Percentiles rank a stretch among this genome's conserved stretches.
These are phyloP conservation scores for Notechis scutatus DNA, from an alignment of 2,113 vertebrate species.

Conservation along the genomic window DNA sequence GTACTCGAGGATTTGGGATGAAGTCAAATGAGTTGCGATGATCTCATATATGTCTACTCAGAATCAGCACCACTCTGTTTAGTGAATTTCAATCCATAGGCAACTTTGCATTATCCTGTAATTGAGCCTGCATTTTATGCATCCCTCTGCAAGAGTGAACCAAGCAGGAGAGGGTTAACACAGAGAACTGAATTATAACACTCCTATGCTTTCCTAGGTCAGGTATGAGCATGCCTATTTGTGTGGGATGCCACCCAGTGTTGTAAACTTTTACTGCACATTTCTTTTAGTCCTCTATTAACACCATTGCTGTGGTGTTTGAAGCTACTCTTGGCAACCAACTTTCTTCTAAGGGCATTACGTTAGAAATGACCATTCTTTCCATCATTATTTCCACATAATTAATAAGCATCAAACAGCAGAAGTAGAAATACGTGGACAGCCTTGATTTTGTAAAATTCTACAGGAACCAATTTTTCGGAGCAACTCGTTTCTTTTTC, in stretches of 20 bases:
- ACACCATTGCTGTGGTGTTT: neutral
- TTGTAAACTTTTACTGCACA: neutral
- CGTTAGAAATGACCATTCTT: neutral
- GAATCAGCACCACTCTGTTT: neutral
- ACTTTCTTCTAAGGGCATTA: neutral
- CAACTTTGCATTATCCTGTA: neutral
- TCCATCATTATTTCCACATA: too few relatives aligned
- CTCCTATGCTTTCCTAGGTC: neutral
- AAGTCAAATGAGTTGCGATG: neutral
- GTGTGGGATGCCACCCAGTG: neutral
- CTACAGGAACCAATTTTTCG: neutral
- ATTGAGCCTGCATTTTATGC: neutral
- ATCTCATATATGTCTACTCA: neutral
- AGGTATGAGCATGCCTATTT: neutral
- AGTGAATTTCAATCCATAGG: neutral
- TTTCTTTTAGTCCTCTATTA: neutral
- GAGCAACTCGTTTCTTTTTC: neutral
- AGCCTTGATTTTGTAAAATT: neutral
- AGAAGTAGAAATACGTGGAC: neutral
- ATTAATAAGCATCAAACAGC: neutral
- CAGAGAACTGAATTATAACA: neutral
- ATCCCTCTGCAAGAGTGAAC: neutral
- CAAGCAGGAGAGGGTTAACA: neutral
- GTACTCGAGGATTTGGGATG: neutral
- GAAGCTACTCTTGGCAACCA: neutral